Base-by-base conservation (phyloP, 2,113 vertebrate species). In the Sceloporus tristichus region DNA sequence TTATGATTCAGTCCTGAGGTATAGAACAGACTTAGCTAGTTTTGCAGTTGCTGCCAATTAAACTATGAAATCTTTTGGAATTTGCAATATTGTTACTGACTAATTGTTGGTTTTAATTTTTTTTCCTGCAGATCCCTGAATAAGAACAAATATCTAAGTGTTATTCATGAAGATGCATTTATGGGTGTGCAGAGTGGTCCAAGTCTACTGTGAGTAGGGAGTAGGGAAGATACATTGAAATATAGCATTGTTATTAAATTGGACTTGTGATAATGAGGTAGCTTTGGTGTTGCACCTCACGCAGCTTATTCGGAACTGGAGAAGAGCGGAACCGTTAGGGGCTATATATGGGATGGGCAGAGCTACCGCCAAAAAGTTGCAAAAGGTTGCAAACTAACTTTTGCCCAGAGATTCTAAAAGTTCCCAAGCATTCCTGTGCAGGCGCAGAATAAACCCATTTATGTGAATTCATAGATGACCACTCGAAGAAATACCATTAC, bases 91-190 rank as follows among this genome's bases (percentile, higher is more conserved):
- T 84, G 25, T 53, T 90, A 82, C 82, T 59, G 78, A 70, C 79
- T 71, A 29, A 71, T 56, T 77, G 25, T 75, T 10, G 48, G 4
- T 9, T 84, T 38, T 19, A 48, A n/a, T 79, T 74, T 27, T 87
- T 96, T 16, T 89, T 88, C 91, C 65, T 93, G 79, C 94, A 99
- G 98, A 68, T 98, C 99, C 93, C 97, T 99, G 78, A 98, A 99
- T 95, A 98, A 98, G 96, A 99, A 99, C 91, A 98, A 96, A 86
- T 94, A 97, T 87, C 94, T 99, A 89, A 96, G 96, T 92, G 93
- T 93, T 92, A 97, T 99, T 90, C 97, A 98, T 89, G 97, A 98
- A 11, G 97, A 97, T 76, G 97, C 98, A 66, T 99, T 99, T 95
- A 95, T 96, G 38, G 98, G 98, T 83, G 96, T 96, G 54, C 82